Evolutionary conservation across 2,797 vertebrate species (phyloP).

Genomic region (Allobates femoralis): DNA sequence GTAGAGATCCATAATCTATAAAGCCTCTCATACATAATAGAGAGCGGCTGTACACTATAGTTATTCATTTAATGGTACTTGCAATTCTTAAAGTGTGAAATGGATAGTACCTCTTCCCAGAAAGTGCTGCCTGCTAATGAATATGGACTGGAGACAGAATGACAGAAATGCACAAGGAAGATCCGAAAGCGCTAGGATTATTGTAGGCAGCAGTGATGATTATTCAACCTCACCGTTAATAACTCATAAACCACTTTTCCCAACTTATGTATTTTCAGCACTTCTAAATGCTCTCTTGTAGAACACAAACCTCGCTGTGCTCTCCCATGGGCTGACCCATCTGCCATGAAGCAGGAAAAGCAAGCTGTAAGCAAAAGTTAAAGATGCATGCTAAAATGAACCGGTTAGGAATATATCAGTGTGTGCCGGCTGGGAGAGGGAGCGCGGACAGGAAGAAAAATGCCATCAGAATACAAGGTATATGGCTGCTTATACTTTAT

Average conservation of each 20-base stretch:
- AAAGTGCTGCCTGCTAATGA: not conserved
- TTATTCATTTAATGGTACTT: not conserved
- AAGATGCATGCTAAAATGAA: constrained; percentile 55
- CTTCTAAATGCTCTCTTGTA: constrained; percentile 51
- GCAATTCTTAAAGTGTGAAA: not conserved
- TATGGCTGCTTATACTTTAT: no score
- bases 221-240: constrained; percentile 31
- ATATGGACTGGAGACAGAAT: not conserved
- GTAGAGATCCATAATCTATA: not conserved
- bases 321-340: constrained; percentile 56
- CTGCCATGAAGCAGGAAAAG: constrained; percentile 46
- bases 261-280: constrained; percentile 55
- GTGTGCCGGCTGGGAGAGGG: not conserved
- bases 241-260: constrained; percentile 46
- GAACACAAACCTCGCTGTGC: constrained; percentile 27
- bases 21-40: not conserved
- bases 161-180: not conserved
- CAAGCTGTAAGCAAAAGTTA: constrained; percentile 55
- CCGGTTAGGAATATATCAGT: constrained; percentile 33
- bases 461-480: not conserved
- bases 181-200: constrained; percentile 21
- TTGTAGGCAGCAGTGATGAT: constrained; percentile 2
- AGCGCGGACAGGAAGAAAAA: not conserved
- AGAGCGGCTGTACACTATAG: not conserved
- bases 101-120: not conserved